Conservation (phyloP, 2,888 invertebrate species). For the Vesta saturnalis region DNA sequence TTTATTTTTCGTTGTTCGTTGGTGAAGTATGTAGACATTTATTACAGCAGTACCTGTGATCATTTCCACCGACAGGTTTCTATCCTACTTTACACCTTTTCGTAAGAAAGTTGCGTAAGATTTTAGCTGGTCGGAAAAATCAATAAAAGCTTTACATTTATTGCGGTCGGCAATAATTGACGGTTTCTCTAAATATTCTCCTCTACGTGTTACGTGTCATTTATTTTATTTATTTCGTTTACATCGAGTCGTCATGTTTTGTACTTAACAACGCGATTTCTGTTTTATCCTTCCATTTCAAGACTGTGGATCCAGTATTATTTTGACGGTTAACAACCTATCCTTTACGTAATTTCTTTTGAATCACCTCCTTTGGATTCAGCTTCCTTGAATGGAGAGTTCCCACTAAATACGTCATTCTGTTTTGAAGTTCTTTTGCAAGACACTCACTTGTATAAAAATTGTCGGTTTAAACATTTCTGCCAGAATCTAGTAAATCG, state of each 20-base stretch:
- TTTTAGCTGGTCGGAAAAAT: conserved; percentile 19
- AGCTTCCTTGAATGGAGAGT: background rate
- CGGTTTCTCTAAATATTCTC: background rate
- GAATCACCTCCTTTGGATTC: conserved; percentile 6
- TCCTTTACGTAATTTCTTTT: conserved; percentile 7
- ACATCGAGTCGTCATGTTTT: conserved; percentile 2
- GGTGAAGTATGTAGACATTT: conserved; percentile 33
- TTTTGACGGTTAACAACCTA: conserved; percentile 18
- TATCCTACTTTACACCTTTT: conserved; percentile 36
- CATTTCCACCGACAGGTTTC: conserved; percentile 29
- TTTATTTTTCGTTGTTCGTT: too few species aligned
- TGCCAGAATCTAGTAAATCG: conserved; percentile 37
- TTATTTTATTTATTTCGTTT: too few species aligned
- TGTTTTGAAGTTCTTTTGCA: conserved; percentile 3
- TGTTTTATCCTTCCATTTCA: conserved; percentile 27
- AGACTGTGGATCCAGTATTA: conserved; percentile 14
- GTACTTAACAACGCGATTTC: conserved; percentile 21
- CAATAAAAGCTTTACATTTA: conserved; percentile 30
- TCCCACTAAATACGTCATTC: conserved; percentile 31
- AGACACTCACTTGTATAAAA: conserved; percentile 30
- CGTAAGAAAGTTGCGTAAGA: conserved; percentile 44
- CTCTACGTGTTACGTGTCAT: background rate
- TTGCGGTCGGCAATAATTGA: conserved; percentile 22
- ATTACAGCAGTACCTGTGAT: conserved; percentile 21
- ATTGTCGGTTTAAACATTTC: conserved; percentile 38